These are phyloP conservation scores for Novumbra hubbsi DNA, from an alignment of 2,797 vertebrate species.

Conservation along the genomic window DNA sequence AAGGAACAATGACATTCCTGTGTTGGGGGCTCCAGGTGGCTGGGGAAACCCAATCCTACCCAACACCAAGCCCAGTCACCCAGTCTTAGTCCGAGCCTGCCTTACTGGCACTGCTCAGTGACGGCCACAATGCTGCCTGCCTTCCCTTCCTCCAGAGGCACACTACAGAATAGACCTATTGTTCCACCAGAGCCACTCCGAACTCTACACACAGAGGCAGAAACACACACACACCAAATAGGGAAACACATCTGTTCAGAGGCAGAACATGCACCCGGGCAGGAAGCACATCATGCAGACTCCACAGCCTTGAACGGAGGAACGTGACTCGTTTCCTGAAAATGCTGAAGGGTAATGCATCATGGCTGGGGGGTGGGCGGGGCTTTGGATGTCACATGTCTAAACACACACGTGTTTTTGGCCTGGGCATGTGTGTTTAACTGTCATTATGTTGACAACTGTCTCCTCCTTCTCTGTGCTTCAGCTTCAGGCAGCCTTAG, in stretches of 20 bases:
- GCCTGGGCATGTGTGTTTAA: neutral
- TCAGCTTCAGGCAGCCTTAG: constrained; percentile 5
- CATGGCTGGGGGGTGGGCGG: neutral
- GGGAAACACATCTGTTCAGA: constrained; percentile 50
- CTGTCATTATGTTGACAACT: constrained; percentile 3
- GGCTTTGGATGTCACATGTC: neutral
- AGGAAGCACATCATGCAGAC: constrained; percentile 66
- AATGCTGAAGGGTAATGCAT: constrained; percentile 47
- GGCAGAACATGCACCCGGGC: constrained; percentile 44
- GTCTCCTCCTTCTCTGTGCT: neutral
- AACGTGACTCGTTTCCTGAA: constrained; percentile 76
- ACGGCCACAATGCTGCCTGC: constrained; percentile 65
- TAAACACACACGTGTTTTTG: constrained; percentile 14
- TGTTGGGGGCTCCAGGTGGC: constrained; percentile 79
- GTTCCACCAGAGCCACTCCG: constrained; percentile 62
- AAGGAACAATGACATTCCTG: constrained; percentile 80
- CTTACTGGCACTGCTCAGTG: constrained; percentile 68
- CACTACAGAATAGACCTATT: constrained; percentile 76
- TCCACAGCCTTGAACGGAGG: constrained; percentile 63
- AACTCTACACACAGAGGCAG: constrained; percentile 53
- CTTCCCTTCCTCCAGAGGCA: constrained; percentile 71
- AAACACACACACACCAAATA: constrained; percentile 19
- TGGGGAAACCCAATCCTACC: constrained; percentile 78
- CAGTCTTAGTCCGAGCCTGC: constrained; percentile 17
- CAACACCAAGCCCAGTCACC: constrained; percentile 31